Conservation (phyloP, 2,797 vertebrate species). For the Sebastes aleutianus region DNA sequence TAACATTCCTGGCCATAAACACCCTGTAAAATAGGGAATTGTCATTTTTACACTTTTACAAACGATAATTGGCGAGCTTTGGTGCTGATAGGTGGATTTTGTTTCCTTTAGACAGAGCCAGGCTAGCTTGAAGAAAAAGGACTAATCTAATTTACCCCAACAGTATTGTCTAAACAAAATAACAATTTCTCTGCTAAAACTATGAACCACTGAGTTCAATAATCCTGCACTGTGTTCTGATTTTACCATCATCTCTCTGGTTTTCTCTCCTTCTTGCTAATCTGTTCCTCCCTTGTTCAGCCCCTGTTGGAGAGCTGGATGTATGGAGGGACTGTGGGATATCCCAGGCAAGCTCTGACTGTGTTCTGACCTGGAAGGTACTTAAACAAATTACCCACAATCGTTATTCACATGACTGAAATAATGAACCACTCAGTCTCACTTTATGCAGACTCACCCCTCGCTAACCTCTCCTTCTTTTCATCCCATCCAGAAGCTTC, state of each 20-base stretch:
- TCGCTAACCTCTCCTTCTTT: neutral
- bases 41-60: too few species aligned
- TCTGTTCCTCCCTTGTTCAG: conserved; percentile 45
- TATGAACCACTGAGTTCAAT: neutral
- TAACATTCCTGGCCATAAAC: too few species aligned
- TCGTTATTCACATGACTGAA: neutral
- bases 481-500: conserved; percentile 63
- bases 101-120: too few species aligned
- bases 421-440: neutral
- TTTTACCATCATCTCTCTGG: neutral
- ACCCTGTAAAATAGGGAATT: too few species aligned
- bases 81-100: too few species aligned
- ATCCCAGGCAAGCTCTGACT: conserved; percentile 37
- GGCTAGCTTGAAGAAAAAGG: too few species aligned
- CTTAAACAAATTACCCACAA: neutral
- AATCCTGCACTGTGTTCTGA: neutral
- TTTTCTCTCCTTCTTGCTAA: neutral
- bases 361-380: conserved; percentile 81
- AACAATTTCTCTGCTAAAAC: neutral
- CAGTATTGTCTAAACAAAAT: neutral
- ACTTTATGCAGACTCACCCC: neutral
- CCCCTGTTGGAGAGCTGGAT: conserved; percentile 73
- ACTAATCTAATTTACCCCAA: neutral
- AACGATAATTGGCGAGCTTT: too few species aligned
- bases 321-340: conserved; percentile 78